These are phyloP conservation scores for Diceros bicornis DNA, from an alignment of 2,797 vertebrate genomes.

Conservation along the genomic window DNA sequence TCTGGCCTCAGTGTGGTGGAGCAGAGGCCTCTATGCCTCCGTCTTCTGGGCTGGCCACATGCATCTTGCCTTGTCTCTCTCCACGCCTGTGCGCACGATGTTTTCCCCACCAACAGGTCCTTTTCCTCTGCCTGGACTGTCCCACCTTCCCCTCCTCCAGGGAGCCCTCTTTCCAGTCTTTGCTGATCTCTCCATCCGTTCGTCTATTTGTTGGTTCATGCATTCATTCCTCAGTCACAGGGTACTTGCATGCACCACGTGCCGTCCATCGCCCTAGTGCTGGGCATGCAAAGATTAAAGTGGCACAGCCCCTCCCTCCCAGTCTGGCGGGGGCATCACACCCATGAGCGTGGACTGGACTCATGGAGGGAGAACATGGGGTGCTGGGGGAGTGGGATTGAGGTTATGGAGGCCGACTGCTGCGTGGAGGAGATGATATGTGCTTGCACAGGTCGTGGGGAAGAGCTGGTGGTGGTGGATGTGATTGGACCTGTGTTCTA, in stretches of 20 bases:
- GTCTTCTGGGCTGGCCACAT: not conserved
- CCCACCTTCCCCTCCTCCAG: not conserved
- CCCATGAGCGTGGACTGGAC: not conserved
- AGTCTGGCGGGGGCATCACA: not conserved
- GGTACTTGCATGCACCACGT: not conserved
- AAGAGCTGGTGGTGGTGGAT: not conserved
- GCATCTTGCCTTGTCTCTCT: not conserved
- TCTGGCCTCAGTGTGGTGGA: not conserved
- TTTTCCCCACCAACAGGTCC: not conserved
- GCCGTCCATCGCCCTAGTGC: not conserved
- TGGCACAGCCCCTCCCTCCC: not conserved
- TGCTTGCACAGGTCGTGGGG: not conserved
- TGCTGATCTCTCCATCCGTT: not conserved
- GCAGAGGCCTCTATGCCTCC: not conserved
- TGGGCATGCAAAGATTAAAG: not conserved
- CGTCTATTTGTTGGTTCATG: not conserved
- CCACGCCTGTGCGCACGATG: accelerated
- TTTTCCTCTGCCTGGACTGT: not conserved
- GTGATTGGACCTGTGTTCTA: not conserved
- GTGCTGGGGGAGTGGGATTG: not conserved
- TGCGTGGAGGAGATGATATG: accelerated
- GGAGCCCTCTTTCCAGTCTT: not conserved
- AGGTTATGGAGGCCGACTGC: not conserved
- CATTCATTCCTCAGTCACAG: not conserved
- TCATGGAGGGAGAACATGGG: not conserved